Evolutionary conservation across 2,888 invertebrate species (phyloP).

Genomic region (Tenodera sinensis): DNA sequence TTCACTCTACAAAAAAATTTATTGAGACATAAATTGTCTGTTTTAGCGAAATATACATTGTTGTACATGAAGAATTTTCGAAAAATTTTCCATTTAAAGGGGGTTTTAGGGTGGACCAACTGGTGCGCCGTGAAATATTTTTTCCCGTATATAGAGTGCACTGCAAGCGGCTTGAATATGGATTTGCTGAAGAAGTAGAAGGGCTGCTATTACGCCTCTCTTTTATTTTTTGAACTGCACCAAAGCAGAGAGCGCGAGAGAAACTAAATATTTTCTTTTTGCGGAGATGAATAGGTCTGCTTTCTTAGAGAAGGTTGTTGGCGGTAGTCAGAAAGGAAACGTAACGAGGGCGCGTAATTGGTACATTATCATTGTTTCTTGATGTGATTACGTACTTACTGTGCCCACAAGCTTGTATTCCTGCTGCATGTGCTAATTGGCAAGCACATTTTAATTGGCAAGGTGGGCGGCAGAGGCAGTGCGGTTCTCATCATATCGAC

Average conservation of each 20-base stretch:
- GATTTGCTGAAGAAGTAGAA: neutral
- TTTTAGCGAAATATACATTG: too few species aligned
- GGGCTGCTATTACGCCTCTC: neutral
- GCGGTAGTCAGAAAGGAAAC: neutral
- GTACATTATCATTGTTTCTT: neutral
- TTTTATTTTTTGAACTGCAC: neutral
- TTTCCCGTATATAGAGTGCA: too few species aligned
- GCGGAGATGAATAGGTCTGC: neutral
- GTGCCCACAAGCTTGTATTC: neutral
- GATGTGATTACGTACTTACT: neutral
- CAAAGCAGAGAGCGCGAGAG: neutral
- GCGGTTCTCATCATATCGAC: neutral
- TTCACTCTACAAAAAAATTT: too few species aligned
- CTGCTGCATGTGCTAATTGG: constrained; percentile 9
- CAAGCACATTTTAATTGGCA: constrained; percentile 4
- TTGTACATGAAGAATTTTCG: too few species aligned
- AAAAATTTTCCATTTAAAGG: too few species aligned
- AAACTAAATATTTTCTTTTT: neutral
- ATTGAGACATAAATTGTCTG: too few species aligned
- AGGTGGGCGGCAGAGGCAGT: neutral
- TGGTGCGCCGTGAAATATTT: too few species aligned
- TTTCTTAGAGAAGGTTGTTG: neutral
- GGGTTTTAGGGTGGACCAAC: too few species aligned
- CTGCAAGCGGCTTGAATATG: neutral
- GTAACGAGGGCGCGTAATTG: neutral